Evolutionary conservation across 2,888 invertebrate species (phyloP), one percentile per base, ranked within the genome.

Genomic region (Philopedon plagiatum): DNA sequence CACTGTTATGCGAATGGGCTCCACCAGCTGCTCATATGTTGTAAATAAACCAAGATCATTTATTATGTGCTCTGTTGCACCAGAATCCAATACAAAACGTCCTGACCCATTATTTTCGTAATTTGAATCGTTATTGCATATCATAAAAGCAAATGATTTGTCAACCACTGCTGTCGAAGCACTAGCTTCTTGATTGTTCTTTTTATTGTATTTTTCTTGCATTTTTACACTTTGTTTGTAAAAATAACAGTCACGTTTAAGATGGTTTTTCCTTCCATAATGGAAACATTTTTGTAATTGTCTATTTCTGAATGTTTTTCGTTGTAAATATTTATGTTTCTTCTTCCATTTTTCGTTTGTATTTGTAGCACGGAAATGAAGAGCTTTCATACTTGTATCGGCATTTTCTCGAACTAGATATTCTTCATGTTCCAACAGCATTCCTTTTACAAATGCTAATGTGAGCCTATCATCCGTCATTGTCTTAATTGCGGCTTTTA

Each of bases 281-380:
- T 65, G 44, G 8, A 39, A 57, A 58, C 65, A 65, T 32, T 65
- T 65, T 65, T 41, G 39, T 29, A 11, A 9, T 13, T 54, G 39
- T 18, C 51, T 63, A 34, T 13, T 49, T 21, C 23, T 44, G 56
- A 78, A 76, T 74, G 79, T 58, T 69, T 81, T 79, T 75, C 74
- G 75, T 19, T 15, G 23, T 2, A 29, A 13, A 63, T 54, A 41
- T 29, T 49, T 63, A 44, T 62, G 37, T 21, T 69, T 19, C 26
- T 67, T 58, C 13, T 68, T 68, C 18, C 54, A 37, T 39, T 57
- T 54, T 49, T 71, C 39, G 7, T 39, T 13, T 39, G 26, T 37
- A 37, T 21, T 74, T 9, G 32, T 66, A 19, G 18, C 19, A 21
- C 21, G 61, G 26, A 58, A 65, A 73, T 69, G 58, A 37, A 60